Evolutionary conservation across 2,113 vertebrate genomes (phyloP).

Genomic region (Corythoichthys haematopterus): DNA sequence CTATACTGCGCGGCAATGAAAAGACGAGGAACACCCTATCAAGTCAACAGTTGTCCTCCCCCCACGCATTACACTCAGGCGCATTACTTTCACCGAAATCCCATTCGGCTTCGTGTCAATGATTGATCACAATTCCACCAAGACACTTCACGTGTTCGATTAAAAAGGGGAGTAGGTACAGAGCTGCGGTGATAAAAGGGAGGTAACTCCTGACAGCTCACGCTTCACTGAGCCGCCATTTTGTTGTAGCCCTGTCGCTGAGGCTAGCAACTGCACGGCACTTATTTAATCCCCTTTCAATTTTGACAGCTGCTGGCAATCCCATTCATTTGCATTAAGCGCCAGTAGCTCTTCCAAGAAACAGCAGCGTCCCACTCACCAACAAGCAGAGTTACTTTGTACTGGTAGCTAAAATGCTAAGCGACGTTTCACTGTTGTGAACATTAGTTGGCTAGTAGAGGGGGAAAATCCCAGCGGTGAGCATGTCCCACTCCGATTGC

Average conservation of each 20-base stretch:
- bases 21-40: constrained; percentile 47
- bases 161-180: neutral
- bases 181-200: constrained; percentile 40
- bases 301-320: rapidly evolving
- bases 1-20: constrained; percentile 30
- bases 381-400: constrained; percentile 1
- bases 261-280: constrained; percentile 22
- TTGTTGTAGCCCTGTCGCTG: constrained; percentile 62
- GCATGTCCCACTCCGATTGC: constrained; percentile 35
- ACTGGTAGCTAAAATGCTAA: constrained; percentile 8
- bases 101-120: neutral
- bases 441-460: constrained; percentile 20
- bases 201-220: constrained; percentile 61
- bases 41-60: constrained; percentile 47
- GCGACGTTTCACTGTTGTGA: constrained; percentile 20
- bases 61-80: neutral
- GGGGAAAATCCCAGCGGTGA: constrained; percentile 20
- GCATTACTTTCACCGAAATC: neutral
- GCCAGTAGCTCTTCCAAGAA: neutral
- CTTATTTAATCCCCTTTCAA: neutral
- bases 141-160: no score
- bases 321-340: rapidly evolving
- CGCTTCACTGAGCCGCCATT: constrained; percentile 65
- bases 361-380: neutral
- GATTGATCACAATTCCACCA: neutral